Evolutionary conservation across 1,140 invertebrate genomes (phyloP), one percentile per base, ranked within the genome.

Genomic region (Zaprionus davidi): DNA sequence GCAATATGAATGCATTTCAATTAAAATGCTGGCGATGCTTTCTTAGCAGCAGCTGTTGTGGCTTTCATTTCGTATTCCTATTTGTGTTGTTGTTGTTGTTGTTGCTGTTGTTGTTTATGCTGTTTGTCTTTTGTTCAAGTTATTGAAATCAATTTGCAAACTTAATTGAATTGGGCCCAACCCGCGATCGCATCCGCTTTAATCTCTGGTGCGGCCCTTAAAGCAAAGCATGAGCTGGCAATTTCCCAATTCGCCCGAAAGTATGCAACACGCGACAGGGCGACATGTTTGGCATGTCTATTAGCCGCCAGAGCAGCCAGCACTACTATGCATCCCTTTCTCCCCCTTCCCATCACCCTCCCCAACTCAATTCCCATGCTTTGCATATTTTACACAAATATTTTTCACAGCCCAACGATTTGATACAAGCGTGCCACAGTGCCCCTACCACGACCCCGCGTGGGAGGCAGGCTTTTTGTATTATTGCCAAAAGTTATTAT

Each of bases 1-100:
- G 81, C 81, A 80, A 83, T 83, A 83, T 83, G 81, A 83, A 83
- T 83, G 81, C 81, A 83, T 83, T 83, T 83, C 76, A 83, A 83
- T 83, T 83, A 83, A 79, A 77, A 80, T 71, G 69, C 58, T 68
- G 59, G 59, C 78, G 82, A 72, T 68, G 72, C 64, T 79, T 82
- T 78, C 80, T 82, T 82, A 76, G 67, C 66, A 77, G 63, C 80
- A 82, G 76, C 76, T 82, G 81, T 71, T 71, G 63, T 71, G 55
- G 80, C 46, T 79, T 79, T 66, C 38, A 46, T 55, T 41, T 28
- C 71, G 24, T 55, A 11, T 28, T 55, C 12, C 22, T 28, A 9
- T 22, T 51, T 17, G 2, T 22, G 24, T 28, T 15, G 53, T 28
- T 55, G 5, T 24, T 31, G 28, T 17, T 71, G 28, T 28, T 58